A percentile compares a stretch with the other conserved stretches of the same genome.
Evolutionary conservation across 2,113 vertebrate species (phyloP).

Genomic region (Bos taurus): DNA sequence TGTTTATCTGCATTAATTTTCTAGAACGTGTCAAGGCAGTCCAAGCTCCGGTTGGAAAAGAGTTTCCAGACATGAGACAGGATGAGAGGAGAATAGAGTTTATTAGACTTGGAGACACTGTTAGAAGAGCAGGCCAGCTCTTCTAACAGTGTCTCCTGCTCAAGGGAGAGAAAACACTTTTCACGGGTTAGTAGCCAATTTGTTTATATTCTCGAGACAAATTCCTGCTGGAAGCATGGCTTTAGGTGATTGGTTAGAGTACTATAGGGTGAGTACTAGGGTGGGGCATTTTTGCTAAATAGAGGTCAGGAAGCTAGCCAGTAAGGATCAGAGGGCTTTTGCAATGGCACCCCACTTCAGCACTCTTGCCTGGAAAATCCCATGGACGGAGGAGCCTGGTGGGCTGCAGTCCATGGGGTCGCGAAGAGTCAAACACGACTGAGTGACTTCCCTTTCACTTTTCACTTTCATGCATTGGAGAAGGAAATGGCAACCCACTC

Average conservation of each 20-base stretch:
- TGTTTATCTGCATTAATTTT: neutral
- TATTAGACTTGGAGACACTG: neutral
- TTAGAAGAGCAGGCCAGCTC: neutral
- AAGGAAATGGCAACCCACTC: too few relatives aligned
- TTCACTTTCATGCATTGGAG: too few relatives aligned
- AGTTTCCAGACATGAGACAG: neutral
- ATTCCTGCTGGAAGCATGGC: neutral
- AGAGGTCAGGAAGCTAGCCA: neutral
- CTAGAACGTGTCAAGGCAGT: neutral
- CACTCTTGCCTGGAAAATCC: too few relatives aligned
- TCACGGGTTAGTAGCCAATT: neutral
- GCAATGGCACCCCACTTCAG: neutral
- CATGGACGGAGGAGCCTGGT: too few relatives aligned
- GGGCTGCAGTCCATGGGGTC: too few relatives aligned
- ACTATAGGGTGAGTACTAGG: neutral
- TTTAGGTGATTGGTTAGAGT: neutral
- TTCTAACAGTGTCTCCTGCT: neutral
- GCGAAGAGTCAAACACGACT: too few relatives aligned
- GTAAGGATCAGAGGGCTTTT: neutral
- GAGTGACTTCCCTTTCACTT: too few relatives aligned
- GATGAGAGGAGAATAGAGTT: neutral
- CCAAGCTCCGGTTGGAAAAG: accelerated
- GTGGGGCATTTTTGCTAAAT: neutral
- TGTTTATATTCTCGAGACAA: neutral
- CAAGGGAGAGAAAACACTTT: neutral